Conservation (phyloP, 30 jellyfish, hydroid and myxozoan species). For the Chrysaora quinquecirrha region DNA sequence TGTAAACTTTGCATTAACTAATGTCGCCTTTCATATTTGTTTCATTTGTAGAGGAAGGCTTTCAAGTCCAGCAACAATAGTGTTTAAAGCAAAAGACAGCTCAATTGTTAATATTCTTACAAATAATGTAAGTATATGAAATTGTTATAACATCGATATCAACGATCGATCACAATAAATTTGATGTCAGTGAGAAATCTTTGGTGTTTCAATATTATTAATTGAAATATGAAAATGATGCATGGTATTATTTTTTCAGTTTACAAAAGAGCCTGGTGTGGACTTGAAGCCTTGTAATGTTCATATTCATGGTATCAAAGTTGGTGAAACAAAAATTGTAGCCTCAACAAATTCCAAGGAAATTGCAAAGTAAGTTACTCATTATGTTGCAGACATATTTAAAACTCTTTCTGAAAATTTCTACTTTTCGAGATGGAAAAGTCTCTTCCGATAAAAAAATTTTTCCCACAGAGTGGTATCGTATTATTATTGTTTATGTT, state of each 20-base stretch:
- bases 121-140: background rate
- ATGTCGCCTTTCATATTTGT: too few species aligned
- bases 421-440: too few species aligned
- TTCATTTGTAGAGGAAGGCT: background rate
- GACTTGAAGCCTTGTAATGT: conserved; percentile 48
- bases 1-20: too few species aligned
- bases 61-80: background rate
- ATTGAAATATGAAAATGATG: background rate
- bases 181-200: background rate
- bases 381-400: too few species aligned
- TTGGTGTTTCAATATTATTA: too few species aligned
- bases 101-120: background rate
- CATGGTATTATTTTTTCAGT: background rate
- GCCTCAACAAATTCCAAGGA: conserved; percentile 53
- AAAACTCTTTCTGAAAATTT: too few species aligned
- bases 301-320: conserved; percentile 36
- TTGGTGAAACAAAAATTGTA: conserved; percentile 54
- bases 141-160: background rate
- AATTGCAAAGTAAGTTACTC: conserved; percentile 23
- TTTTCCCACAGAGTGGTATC: too few species aligned
- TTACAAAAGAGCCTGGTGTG: conserved; percentile 14
- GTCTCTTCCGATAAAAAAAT: too few species aligned
- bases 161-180: background rate
- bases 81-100: background rate
- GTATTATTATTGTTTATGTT: too few species aligned